phyloP scores from a whole-genome alignment of 2,797 vertebrate species.

The Linurgus olivaceus region DNA sequence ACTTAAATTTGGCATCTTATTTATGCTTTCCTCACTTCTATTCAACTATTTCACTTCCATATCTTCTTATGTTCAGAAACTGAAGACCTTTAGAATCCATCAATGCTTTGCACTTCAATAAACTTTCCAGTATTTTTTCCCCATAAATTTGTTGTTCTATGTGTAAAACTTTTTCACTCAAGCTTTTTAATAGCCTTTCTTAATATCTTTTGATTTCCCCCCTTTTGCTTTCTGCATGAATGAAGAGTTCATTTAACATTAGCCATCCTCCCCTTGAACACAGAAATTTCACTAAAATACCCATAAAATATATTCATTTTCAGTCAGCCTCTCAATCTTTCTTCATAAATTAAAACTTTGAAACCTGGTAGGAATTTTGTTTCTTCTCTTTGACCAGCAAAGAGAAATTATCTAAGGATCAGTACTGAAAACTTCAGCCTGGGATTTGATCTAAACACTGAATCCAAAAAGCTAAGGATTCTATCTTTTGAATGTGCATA shows the following conservation, averaged over 20 bases:
- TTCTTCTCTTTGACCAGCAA: neutral
- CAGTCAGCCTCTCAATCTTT: neutral
- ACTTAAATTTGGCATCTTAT: neutral
- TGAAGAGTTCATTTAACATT: neutral
- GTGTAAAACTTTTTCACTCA: neutral
- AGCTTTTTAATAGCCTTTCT: neutral
- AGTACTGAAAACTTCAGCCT: neutral
- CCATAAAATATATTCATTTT: neutral
- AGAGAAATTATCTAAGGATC: neutral
- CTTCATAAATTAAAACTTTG: neutral
- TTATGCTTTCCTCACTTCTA: neutral
- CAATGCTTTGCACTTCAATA: neutral
- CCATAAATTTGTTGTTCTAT: neutral
- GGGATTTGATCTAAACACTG: neutral
- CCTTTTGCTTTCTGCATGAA: neutral
- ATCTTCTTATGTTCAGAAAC: neutral
- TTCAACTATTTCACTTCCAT: neutral
- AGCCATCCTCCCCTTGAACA: neutral
- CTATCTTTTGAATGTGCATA: neutral
- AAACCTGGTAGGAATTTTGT: neutral
- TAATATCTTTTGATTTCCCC: neutral
- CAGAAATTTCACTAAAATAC: neutral
- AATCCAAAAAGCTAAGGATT: neutral
- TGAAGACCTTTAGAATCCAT: neutral
- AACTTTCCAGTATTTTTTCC: neutral